These are phyloP conservation scores for Lithobius niger DNA, from an alignment of 1,140 invertebrate genomes.

Conservation along the genomic window DNA sequence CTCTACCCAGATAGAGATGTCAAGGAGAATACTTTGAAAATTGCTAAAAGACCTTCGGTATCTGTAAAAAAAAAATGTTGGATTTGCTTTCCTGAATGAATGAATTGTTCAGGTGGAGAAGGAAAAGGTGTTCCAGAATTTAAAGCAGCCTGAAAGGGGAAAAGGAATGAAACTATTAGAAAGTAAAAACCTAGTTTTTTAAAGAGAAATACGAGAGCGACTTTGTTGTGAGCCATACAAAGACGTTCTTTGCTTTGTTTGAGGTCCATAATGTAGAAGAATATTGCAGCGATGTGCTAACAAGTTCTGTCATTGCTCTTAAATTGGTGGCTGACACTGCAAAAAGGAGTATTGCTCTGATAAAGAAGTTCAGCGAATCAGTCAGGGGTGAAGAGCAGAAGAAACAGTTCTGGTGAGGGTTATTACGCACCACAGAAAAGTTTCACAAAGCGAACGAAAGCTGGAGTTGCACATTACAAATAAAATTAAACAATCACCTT, in stretches of 20 bases:
- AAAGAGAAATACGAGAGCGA: neutral
- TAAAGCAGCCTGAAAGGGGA: slow-evolving; percentile 1
- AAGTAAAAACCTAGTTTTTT: neutral
- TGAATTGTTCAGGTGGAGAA: neutral
- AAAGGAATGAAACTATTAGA: neutral
- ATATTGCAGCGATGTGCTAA: neutral
- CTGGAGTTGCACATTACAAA: neutral
- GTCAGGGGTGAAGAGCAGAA: neutral
- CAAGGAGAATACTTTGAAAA: neutral
- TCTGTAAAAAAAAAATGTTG: slow-evolving; percentile 1
- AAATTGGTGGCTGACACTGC: neutral
- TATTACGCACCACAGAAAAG: neutral
- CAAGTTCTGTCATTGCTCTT: neutral
- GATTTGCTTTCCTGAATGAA: neutral
- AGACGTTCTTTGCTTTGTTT: neutral
- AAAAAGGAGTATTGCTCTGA: neutral
- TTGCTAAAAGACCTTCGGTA: slow-evolving; percentile 11
- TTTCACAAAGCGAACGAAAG: neutral
- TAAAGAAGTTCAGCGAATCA: neutral
- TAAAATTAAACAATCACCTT: neutral
- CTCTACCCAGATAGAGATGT: slow-evolving; percentile 12
- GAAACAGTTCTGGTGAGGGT: neutral
- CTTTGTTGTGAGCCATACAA: neutral
- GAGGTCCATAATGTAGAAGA: neutral
- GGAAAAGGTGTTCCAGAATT: slow-evolving; percentile 8